Evolutionary conservation across 2,113 vertebrate species (phyloP).

Genomic region (Leptobrachium ailaonicum): DNA sequence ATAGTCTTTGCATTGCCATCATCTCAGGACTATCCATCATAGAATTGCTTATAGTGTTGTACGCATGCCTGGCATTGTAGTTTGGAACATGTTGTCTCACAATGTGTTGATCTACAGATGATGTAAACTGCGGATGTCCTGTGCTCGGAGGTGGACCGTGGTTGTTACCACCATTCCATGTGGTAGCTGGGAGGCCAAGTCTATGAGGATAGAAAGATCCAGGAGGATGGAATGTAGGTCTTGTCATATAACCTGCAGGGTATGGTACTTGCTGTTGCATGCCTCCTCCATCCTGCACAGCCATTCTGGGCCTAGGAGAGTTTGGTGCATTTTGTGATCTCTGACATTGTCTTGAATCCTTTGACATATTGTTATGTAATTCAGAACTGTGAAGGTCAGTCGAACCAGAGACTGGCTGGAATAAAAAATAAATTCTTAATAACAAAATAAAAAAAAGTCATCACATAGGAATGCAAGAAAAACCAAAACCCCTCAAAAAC

Average conservation of each 20-base stretch:
- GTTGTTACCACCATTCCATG: constrained; percentile 75
- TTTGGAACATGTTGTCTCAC: constrained; percentile 69
- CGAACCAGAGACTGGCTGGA: not conserved
- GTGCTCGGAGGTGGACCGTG: constrained; percentile 57
- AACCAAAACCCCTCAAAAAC: too few relatives aligned
- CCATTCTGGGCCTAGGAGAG: constrained; percentile 69
- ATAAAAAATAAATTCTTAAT: not conserved
- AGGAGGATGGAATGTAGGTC: not conserved
- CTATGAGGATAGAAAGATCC: constrained; percentile 63
- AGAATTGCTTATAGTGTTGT: constrained; percentile 72
- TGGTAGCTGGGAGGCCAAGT: constrained; percentile 64
- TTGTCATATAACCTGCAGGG: constrained; percentile 66
- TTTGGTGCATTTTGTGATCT: constrained; percentile 73
- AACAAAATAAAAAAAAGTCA: not conserved
- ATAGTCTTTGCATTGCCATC: constrained; percentile 96
- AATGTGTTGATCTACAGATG: constrained; percentile 70
- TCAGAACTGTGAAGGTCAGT: not conserved
- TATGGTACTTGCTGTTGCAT: constrained; percentile 74
- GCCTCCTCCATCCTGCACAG: constrained; percentile 72
- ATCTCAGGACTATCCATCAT: constrained; percentile 99
- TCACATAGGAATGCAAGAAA: too few relatives aligned
- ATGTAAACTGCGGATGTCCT: constrained; percentile 64
- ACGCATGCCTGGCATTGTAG: not conserved
- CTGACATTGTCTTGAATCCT: constrained; percentile 39
- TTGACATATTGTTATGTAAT: not conserved